Evolutionary conservation across 2,888 invertebrate genomes (phyloP), one percentile per base, ranked within the genome.

Genomic region (Thera britannica): DNA sequence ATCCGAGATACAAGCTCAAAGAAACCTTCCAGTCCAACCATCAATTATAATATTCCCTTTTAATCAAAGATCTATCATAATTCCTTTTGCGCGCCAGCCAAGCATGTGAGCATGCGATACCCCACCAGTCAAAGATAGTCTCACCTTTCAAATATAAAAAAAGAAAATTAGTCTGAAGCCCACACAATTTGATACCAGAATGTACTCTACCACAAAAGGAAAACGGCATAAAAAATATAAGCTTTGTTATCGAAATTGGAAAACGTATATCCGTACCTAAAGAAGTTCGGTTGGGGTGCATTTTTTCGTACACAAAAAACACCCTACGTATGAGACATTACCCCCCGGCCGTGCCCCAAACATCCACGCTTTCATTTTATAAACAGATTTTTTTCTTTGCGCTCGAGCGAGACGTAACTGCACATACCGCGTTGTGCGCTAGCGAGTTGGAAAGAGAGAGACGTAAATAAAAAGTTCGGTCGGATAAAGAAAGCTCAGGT

Each of bases 401-500:
- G 81, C 67, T 66, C 71, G 84, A 92, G 70, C 69, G 83, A 75
- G 92, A 91, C 65, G 65, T 77, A 60, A 52, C 61, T 74, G 78
- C 72, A 68, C 71, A 73, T 79, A 70, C 48, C 38, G 60, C 60
- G 66, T 70, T 65, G 64, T 59, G 70, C 64, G 58, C 9, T 48
- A 23, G 34, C 23, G 71, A 0, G 88, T 69, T 72, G 46, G 85
- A 93, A 65, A 74, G 92, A 83, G 93, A 92, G 75, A 77, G 86
- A 68, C 68, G 83, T 86, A 89, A 87, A 86, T 88, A 89, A 91
- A 91, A 92, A 90, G 92, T 93, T 92, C 85, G 82, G 86, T 81
- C 87, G 81, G 92, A 93, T 93, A 93, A 93, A 93, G 93, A 93
- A 93, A 93, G 90, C 90, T 85, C 93, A 93, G 93, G 93, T 93